Conservation (phyloP, 2,888 invertebrate species). For the Metacarcinus magister region DNA sequence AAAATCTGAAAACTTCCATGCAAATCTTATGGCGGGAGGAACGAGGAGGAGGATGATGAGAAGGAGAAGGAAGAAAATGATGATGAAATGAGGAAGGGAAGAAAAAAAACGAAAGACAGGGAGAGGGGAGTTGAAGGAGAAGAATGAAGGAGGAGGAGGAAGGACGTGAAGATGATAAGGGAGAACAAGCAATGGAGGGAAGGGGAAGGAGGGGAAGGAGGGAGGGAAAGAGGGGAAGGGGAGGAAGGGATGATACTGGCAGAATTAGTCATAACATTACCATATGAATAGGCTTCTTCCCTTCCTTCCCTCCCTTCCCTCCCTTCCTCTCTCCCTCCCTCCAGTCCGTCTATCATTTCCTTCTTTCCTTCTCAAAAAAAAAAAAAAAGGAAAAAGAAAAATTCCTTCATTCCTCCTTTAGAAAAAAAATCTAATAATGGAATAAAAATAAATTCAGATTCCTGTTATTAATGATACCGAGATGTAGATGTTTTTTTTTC, state of each 20-base stretch:
- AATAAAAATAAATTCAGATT: too few species aligned
- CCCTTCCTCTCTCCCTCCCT: background rate
- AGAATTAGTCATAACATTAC: constrained; percentile 26
- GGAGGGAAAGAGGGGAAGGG: background rate
- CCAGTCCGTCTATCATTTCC: background rate
- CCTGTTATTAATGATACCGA: too few species aligned
- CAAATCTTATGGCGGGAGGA: too few species aligned
- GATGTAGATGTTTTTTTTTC: too few species aligned
- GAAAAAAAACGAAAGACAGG: background rate
- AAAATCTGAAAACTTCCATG: too few species aligned
- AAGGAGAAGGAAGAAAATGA: background rate
- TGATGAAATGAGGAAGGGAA: background rate
- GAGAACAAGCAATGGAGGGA: background rate
- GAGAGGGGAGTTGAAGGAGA: background rate
- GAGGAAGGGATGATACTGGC: background rate
- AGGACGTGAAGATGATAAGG: constrained; percentile 19
- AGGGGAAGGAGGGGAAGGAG: background rate
- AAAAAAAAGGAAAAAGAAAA: too few species aligned
- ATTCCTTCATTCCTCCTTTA: too few species aligned
- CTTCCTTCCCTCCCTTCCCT: background rate
- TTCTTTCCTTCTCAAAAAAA: background rate
- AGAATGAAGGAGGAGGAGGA: background rate
- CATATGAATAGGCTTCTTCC: background rate
- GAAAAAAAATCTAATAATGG: too few species aligned
- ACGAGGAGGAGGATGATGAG: background rate